Percentiles rank a stretch among this genome's conserved stretches.
phyloP scores from a whole-genome alignment of 2,113 vertebrate genomes.

The Myotis davidii region DNA sequence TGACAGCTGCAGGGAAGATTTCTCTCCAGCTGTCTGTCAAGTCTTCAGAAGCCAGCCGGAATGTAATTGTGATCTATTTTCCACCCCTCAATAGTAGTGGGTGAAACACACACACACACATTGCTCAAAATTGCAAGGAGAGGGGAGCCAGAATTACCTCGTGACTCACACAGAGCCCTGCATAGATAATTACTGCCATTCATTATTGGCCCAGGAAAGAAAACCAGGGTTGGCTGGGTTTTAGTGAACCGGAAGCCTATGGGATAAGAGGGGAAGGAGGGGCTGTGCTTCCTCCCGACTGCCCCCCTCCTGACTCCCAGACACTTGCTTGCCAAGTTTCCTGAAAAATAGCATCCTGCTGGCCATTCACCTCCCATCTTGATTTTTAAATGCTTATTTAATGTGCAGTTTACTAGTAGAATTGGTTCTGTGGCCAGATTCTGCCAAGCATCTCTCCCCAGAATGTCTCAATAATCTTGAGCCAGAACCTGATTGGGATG shows the following conservation, averaged over 20 bases:
- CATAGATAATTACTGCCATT: constrained; percentile 74
- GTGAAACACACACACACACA: constrained; percentile 49
- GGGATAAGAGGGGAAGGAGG: not conserved
- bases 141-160: constrained; percentile 48
- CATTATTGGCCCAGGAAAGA: constrained; percentile 66
- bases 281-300: not conserved
- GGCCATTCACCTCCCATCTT: not conserved
- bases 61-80: constrained; percentile 80
- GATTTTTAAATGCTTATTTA: constrained; percentile 58
- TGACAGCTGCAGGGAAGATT: constrained; percentile 66
- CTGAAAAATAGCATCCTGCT: constrained; percentile 56
- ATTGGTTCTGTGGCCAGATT: not conserved
- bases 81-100: constrained; percentile 57
- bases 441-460: not conserved
- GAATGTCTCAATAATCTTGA: constrained; percentile 51
- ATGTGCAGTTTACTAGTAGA: constrained; percentile 50
- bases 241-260: constrained; percentile 61
- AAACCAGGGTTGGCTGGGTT: constrained; percentile 56
- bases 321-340: constrained; percentile 35
- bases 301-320: no score
- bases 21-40: constrained; percentile 77
- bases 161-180: constrained; percentile 53
- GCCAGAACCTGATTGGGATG: not conserved
- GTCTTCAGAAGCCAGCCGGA: constrained; percentile 70
- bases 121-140: constrained; percentile 64